Percentiles rank a stretch among this genome's conserved stretches.
These are phyloP conservation scores for Aspiorhynchus laticeps DNA, from an alignment of 2,113 vertebrate species.

Conservation along the genomic window DNA sequence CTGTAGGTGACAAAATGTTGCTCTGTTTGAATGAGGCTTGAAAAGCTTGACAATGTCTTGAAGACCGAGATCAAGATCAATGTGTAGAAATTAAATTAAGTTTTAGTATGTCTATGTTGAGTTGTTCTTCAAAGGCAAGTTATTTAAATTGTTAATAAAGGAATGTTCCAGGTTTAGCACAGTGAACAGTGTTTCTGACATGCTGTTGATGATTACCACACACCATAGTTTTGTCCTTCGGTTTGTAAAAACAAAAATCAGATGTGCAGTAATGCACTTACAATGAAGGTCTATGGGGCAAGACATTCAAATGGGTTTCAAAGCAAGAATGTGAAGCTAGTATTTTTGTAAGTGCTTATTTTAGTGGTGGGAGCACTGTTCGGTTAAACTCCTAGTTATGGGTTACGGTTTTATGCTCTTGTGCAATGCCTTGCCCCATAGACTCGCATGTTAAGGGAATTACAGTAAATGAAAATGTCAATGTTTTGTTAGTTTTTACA, in stretches of 20 bases:
- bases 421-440: neutral
- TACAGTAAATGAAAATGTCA: neutral
- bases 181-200: neutral
- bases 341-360: constrained; percentile 7
- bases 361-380: neutral
- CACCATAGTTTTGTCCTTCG: neutral
- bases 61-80: neutral
- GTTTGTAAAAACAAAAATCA: neutral
- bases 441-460: neutral
- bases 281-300: neutral
- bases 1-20: neutral
- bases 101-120: neutral
- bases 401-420: neutral
- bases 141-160: neutral
- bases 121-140: constrained; percentile 6
- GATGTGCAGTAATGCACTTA: neutral
- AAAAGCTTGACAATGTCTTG: neutral
- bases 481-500: neutral
- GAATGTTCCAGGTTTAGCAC: neutral
- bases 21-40: neutral
- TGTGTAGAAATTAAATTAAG: neutral
- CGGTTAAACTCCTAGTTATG: neutral
- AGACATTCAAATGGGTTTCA: neutral
- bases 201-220: neutral
- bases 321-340: neutral